Evolutionary conservation across 2,113 vertebrate species (phyloP).

Genomic region (Nipponia nippon): DNA sequence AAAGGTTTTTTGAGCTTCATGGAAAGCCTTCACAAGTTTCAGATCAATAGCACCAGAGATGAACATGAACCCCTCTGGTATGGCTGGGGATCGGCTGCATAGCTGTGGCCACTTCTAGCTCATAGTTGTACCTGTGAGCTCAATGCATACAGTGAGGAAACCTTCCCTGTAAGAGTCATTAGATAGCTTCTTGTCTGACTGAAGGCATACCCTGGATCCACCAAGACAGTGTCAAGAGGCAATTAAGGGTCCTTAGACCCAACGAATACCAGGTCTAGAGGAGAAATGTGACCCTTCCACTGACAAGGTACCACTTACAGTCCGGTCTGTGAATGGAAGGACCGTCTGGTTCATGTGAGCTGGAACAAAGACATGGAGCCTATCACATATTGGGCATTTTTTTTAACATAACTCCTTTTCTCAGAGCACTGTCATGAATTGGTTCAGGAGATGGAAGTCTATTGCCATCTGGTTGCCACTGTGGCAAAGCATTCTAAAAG

Average conservation of each 20-base stretch:
- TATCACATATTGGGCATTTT: neutral
- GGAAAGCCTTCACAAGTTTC: neutral
- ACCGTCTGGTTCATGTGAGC: neutral
- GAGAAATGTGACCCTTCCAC: neutral
- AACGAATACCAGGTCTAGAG: neutral
- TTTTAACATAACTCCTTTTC: neutral
- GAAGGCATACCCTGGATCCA: neutral
- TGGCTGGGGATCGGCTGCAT: neutral
- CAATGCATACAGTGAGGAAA: neutral
- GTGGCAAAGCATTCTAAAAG: neutral
- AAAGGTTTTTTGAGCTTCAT: neutral
- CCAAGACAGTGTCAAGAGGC: neutral
- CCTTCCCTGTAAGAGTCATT: neutral
- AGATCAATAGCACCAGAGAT: neutral
- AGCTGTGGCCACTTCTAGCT: neutral
- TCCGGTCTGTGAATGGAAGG: neutral
- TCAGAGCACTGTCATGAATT: neutral
- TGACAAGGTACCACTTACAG: neutral
- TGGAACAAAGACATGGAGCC: neutral
- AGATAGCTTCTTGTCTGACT: neutral
- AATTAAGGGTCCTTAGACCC: neutral
- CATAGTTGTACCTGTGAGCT: neutral
- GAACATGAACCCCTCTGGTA: neutral
- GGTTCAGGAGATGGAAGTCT: neutral
- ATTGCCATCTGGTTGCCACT: neutral